Base-by-base conservation (phyloP, 2,888 invertebrate genomes). In the Yponomeuta sedellus region DNA sequence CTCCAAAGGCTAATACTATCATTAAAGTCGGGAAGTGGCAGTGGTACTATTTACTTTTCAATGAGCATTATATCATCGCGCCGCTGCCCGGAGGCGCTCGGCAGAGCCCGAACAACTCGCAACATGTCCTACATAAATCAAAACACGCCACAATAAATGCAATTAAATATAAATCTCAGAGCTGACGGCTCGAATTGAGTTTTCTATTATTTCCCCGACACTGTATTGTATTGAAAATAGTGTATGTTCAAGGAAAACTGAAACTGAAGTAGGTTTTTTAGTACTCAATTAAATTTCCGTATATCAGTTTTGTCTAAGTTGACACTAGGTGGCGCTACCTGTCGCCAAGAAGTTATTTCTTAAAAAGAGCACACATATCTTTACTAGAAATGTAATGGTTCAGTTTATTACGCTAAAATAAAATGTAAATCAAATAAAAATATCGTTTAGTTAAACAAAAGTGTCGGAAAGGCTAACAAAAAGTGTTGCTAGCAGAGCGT, bases 401-500 rank as follows among this genome's bases (percentile, higher is more conserved):
- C 11, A 11, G n/a, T 25, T 25, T 25, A 1, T 25, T 5, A 10
- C 1, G 19, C 34, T 34, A 64, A 61, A 19, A 19, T 22, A 8
- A 20, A 61, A 61, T 22, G 61, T 25, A 25, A 22, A 61, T 0
- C 40, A 25, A 34, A 44, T 58, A 57, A 8, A 62, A 66, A 69
- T n/a, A 19, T 39, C 16, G 8, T 57, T 6, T 39, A 69, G 34
- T 56, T 2, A 44, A 34, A 34, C 5, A 4, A 34, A 34, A 34
- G 10, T 34, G 34, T 34, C 34, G 10, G 8, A 34, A 34, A 1
- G 6, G 6, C 10, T 10, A 66, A 65, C 58, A 44, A 65, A 62
- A 85, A 83, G 74, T 1, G 4, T 70, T 65, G n/a, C 19, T 94
- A 94, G 94, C 94, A 94, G 94, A 94, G 94, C 95, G 94, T 95